Evolutionary conservation across 2,797 vertebrate genomes (phyloP), one percentile per base, ranked within the genome.

Genomic region (Galagoides demidoff): DNA sequence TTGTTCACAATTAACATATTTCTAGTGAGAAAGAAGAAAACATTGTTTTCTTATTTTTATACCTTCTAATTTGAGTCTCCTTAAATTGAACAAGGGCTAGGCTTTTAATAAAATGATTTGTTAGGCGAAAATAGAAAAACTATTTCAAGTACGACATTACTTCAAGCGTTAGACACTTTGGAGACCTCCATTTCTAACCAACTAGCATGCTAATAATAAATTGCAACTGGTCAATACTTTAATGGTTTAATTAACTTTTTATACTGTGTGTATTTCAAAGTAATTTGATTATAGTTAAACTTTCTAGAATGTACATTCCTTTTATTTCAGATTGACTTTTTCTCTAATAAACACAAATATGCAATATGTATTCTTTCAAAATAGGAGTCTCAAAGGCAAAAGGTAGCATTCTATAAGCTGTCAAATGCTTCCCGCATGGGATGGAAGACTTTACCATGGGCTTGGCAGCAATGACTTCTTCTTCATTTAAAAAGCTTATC

Each of bases 161-260:
- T 89, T 84, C 39, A 57, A 89, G 14, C 20, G 22, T 43, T 59
- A 27, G 59, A 17, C 25, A 83, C n/a, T 86, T 78, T 20, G 31
- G 45, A 89, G 59, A 70, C 17, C 27, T 86, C 25, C 29, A 31
- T 95, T 92, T 86, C 82, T 52, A 89, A 79, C 68, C 25, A 95
- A 84, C 95, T 92, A 91, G 20, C 6, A 55, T 34, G 9, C 52
- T 89, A 93, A 92, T 89, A 89, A 91, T 37, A 31, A 84, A 94
- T 66, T 39, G 52, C 25, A 66, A 66, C 84, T 66, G 76, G 64
- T 93, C 64, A 87, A 29, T 87, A 93, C 7, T 55, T 55, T 3
- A n/a, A 11, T 29, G 7, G 27, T 52, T 91, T 88, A 39, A 68
- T 82, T 92, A 71, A 29, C 34, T 79, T 90, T 94, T 95, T 64